Percentiles rank a stretch among this genome's conserved stretches.
Conservation (phyloP, 2,888 invertebrate species). For the Drepana falcataria region DNA sequence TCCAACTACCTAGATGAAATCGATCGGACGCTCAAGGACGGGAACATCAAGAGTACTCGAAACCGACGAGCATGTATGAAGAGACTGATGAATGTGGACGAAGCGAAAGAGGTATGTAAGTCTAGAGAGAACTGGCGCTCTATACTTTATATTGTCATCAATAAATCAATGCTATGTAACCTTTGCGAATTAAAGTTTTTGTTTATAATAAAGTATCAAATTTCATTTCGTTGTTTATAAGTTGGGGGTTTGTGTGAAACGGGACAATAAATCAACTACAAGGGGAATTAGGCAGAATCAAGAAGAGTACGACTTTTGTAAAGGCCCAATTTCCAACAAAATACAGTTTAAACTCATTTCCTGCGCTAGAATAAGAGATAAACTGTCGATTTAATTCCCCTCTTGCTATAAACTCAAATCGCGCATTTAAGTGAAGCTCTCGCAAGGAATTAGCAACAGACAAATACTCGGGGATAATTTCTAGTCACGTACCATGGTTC, state of each 20-base stretch:
- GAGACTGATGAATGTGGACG: no score
- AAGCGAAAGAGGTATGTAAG: no score
- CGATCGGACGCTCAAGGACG: no score
- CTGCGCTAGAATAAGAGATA: slow-evolving; percentile 13
- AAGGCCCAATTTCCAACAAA: background rate
- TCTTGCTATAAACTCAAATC: slow-evolving; percentile 23
- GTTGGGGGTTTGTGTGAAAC: background rate
- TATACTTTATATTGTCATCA: no score
- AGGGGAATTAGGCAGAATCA: background rate
- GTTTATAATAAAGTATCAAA: no score
- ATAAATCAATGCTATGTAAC: no score
- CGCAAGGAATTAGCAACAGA: background rate
- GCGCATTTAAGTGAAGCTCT: slow-evolving; percentile 22
- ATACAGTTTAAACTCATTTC: slow-evolving; percentile 3
- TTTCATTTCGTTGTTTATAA: no score
- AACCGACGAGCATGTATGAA: no score
- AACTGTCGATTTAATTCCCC: slow-evolving; percentile 24
- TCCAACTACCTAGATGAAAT: no score
- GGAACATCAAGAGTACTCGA: no score
- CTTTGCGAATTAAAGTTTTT: no score
- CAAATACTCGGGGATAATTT: background rate
- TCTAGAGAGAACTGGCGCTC: no score
- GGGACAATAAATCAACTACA: background rate
- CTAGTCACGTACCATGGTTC: background rate
- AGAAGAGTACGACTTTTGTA: background rate